These are phyloP conservation scores for Notospermus geniculatus DNA, from an alignment of 1,140 invertebrate genomes.

Conservation along the genomic window DNA sequence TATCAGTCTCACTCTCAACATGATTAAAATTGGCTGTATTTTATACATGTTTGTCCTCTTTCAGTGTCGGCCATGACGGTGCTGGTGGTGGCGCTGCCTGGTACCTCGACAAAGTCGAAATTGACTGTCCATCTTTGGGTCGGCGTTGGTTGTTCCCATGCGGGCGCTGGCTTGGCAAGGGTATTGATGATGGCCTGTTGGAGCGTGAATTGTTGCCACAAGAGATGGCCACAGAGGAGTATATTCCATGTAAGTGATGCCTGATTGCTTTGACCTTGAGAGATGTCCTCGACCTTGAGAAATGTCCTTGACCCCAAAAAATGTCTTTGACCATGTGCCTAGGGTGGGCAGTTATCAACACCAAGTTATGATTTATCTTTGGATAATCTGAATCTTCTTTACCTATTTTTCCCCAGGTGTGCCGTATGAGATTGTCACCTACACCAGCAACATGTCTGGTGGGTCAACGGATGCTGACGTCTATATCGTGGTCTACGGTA, in stretches of 20 bases:
- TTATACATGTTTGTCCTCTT: conserved; percentile 1
- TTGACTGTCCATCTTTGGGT: conserved; percentile 52
- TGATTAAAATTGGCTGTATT: conserved; percentile 5
- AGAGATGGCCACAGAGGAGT: conserved; percentile 49
- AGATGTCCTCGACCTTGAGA: too few species aligned
- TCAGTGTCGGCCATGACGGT: conserved; percentile 55
- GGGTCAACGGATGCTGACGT: conserved; percentile 51
- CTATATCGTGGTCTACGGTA: conserved; percentile 51
- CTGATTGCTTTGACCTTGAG: too few species aligned
- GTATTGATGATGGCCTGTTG: conserved; percentile 48
- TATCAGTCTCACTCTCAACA: too few species aligned
- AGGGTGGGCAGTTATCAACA: too few species aligned
- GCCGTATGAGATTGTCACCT: conserved; percentile 52
- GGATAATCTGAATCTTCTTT: too few species aligned
- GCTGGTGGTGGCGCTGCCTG: conserved; percentile 48
- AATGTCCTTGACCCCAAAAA: too few species aligned
- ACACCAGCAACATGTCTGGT: conserved; percentile 43
- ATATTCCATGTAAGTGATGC: conserved; percentile 46
- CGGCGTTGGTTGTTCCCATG: conserved; percentile 51
- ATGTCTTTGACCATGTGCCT: too few species aligned
- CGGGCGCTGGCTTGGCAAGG: conserved; percentile 50
- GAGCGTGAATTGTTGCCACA: conserved; percentile 52
- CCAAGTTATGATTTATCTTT: too few species aligned
- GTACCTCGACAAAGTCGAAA: conserved; percentile 51
- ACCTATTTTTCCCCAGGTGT: conserved; percentile 37